phyloP scores from a whole-genome alignment of 2,113 vertebrate species.

The Entosphenus tridentatus region DNA sequence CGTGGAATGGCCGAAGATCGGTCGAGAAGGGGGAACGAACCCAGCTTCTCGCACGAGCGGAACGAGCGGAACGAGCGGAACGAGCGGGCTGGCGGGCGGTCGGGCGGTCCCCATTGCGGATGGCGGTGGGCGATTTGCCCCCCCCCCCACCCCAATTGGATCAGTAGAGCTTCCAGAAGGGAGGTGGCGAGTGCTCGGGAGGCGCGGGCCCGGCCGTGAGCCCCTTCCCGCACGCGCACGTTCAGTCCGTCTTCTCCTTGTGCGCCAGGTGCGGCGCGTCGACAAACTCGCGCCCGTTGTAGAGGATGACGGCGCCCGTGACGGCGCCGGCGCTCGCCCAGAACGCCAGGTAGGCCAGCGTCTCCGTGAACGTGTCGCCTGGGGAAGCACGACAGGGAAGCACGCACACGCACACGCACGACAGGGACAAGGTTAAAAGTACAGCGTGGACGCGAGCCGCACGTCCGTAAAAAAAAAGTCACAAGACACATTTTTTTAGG shows the following conservation, averaged over 20 bases:
- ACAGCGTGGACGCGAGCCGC: too few species aligned
- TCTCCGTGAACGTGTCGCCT: conserved; percentile 92
- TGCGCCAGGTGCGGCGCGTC: conserved; percentile 69
- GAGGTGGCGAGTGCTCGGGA: conserved; percentile 31
- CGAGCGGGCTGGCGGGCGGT: too few species aligned
- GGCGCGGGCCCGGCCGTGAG: conserved; percentile 15
- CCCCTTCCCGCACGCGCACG: conserved; percentile 91
- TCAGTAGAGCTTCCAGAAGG: conserved; percentile 72
- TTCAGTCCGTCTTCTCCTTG: conserved; percentile 98
- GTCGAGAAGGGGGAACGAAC: too few species aligned
- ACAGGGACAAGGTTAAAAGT: background rate
- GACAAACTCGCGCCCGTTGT: conserved; percentile 80
- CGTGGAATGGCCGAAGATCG: too few species aligned
- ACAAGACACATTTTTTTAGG: too few species aligned
- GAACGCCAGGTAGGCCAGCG: conserved; percentile 72
- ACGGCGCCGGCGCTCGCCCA: conserved; percentile 65
- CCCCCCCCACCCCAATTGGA: conserved; percentile 6
- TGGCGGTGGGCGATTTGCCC: too few species aligned
- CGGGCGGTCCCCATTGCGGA: too few species aligned
- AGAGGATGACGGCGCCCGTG: conserved; percentile 66
- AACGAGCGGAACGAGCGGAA: too few species aligned
- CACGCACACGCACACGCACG: background rate
- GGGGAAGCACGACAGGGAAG: background rate
- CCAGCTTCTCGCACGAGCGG: too few species aligned
- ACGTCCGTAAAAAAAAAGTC: too few species aligned